Evolutionary conservation across 2,113 vertebrate genomes (phyloP), one percentile per base, ranked within the genome.

Genomic region (Oryzias curvinotus): DNA sequence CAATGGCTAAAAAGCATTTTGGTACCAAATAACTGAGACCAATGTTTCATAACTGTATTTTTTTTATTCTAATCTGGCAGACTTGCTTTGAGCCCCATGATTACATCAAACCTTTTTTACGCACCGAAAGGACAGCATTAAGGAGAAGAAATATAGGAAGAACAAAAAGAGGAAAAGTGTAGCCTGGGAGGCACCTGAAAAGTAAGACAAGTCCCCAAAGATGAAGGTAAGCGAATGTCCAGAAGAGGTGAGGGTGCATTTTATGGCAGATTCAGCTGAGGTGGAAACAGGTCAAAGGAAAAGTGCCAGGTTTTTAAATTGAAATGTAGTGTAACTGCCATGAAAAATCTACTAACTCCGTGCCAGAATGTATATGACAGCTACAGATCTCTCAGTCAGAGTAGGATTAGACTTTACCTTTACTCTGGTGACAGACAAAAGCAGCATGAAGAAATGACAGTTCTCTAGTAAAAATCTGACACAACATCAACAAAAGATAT

Each of bases 61-160:
- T 26, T 50, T 59, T 54, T 59, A 23, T 65, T 44, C 55, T 71
- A 68, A 53, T 18, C 5, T 42, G 49, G 71, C 53, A 21, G 58
- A 45, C 60, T 50, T 16, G 67, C 68, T 58, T 15, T 47, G 51
- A 55, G 73, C 68, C 86, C 86, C 8, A 69, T 81, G 83, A 85
- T 81, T 62, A 86, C 76, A 86, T 87, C 85, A 85, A 80, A 77
- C 65, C 79, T 73, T 80, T 87, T 86, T 80, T 76, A 71, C 76
- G 80, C 62, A 43, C 64, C 47, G 62, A 75, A 52, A 82, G 57
- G 54, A 76, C 56, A 62, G 55, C 66, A 53, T 48, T 56, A 62
- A 51, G 3, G 64, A 56, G 71, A 58, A 62, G 30, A 59, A 66
- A 65, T 59, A 46, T 5, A 6, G 16, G n/a, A 36, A 61, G 16